Base-by-base conservation (phyloP, 2,113 vertebrate species). In the Caranx ignobilis region DNA sequence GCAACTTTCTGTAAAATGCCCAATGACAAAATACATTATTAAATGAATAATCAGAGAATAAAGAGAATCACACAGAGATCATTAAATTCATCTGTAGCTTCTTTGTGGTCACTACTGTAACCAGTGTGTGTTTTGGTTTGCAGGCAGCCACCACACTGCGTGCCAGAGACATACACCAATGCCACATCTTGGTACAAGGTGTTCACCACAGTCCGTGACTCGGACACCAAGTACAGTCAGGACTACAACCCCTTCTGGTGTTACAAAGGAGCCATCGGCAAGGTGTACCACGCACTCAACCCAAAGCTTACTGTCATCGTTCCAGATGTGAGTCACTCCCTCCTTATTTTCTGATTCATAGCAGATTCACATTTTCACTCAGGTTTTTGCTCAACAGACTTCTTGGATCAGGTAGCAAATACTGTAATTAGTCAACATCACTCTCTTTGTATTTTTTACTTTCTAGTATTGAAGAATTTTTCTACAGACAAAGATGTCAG, bases 161-260 rank as follows among this genome's bases (percentile, higher is more conserved):
- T 97, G 70, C 98, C 98, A 0, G 98, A 99, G 83, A 98, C 97
- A 0, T 99, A 97, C 93, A 97, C 96, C 92, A 99, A 99, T 0
- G 97, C 98, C 67, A 98, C 98, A 0, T 95, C 97, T 37, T 99
- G 97, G 97, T 99, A 99, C 95, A 99, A 99, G 93, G 96, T 99
- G 90, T 98, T 99, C 90, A 99, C 97, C 60, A 98, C 97, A 0
- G 97, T 96, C 26, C 95, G 98, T 2, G 98, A 99, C 87, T 96
- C 98, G 0, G 96, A 97, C 57, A 98, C 97, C 26, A 99, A 98
- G 88, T 99, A 99, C 55, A 95, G 96, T 7, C 98, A 99, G 88
- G 98, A 99, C 80, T 99, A 99, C 91, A 99, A 99, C 89, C 98
- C 98, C 0, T 97, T 99, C 94, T 99, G 98, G 97, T 99, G 98